Evolutionary conservation across 2,113 vertebrate species (phyloP).

Genomic region (Calyptommatus sinebrachiatus): DNA sequence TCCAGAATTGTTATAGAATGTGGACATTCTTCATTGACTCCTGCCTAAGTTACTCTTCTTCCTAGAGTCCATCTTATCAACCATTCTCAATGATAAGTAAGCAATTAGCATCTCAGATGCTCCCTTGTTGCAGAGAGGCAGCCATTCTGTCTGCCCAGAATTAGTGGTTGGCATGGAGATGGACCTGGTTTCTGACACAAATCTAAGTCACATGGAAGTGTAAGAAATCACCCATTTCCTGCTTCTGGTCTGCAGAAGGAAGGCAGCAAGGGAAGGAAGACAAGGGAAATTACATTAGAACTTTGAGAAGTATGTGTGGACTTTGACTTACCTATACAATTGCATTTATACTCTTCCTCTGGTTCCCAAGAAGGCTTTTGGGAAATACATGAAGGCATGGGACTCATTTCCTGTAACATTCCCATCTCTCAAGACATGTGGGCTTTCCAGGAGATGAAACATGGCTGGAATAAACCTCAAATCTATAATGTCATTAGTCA

Average conservation of each 20-base stretch:
- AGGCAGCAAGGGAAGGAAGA: not conserved
- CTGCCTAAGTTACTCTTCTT: not conserved
- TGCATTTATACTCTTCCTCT: not conserved
- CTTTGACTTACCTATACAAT: not conserved
- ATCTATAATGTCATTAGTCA: not conserved
- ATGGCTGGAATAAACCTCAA: not conserved
- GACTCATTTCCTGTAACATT: not conserved
- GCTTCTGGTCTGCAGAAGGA: not conserved
- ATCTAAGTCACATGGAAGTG: slow-evolving; percentile 17
- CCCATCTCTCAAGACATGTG: not conserved
- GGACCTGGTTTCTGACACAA: slow-evolving; percentile 11
- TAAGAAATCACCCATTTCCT: slow-evolving; percentile 26
- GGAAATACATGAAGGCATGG: not conserved
- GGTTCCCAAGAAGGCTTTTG: not conserved
- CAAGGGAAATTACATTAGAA: fast-evolving
- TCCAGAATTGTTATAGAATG: not conserved
- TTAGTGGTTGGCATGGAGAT: not conserved
- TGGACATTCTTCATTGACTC: not conserved
- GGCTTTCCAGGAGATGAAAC: not conserved
- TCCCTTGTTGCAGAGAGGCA: not conserved
- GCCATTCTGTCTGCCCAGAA: slow-evolving; percentile 13
- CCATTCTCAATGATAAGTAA: slow-evolving; percentile 6
- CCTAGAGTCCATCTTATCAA: not conserved
- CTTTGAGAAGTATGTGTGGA: not conserved
- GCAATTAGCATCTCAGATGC: slow-evolving; percentile 1